phyloP scores from a whole-genome alignment of 2,113 vertebrate genomes.

The Heterotis niloticus region DNA sequence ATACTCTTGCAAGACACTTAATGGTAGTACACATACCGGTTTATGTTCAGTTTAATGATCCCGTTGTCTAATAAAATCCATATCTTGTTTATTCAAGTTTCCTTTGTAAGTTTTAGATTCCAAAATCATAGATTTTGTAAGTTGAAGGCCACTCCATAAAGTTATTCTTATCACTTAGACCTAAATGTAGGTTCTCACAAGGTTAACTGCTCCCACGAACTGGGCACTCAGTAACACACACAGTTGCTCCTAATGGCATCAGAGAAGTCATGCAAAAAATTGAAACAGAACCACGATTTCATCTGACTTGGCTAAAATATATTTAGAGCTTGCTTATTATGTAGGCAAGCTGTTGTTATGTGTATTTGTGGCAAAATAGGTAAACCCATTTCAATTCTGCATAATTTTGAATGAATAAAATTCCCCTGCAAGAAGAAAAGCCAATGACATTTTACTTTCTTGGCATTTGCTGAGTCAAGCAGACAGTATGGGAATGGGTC shows the following conservation, averaged over 20 bases:
- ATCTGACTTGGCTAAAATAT: background rate
- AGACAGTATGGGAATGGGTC: background rate
- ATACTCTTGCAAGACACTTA: no score
- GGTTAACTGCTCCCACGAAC: no score
- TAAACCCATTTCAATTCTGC: no score
- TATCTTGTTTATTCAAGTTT: background rate
- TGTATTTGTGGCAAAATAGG: no score
- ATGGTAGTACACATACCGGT: no score
- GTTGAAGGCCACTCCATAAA: background rate
- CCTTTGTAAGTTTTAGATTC: background rate
- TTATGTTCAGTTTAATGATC: no score
- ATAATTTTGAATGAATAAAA: background rate
- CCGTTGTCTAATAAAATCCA: no score
- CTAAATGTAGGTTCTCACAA: background rate
- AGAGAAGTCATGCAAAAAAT: background rate
- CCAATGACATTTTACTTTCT: background rate
- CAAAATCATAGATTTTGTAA: no score
- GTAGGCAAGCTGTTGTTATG: no score
- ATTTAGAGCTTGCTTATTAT: background rate
- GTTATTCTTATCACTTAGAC: background rate
- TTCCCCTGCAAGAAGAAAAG: background rate
- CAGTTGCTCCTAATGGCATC: no score
- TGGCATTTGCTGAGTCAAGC: background rate
- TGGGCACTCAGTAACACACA: no score
- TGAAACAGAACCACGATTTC: background rate